A percentile compares a stretch with the other conserved stretches of the same genome.
Conservation (phyloP, 92 coral and sea anemone genomes). For the Scolanthus callimorphus region DNA sequence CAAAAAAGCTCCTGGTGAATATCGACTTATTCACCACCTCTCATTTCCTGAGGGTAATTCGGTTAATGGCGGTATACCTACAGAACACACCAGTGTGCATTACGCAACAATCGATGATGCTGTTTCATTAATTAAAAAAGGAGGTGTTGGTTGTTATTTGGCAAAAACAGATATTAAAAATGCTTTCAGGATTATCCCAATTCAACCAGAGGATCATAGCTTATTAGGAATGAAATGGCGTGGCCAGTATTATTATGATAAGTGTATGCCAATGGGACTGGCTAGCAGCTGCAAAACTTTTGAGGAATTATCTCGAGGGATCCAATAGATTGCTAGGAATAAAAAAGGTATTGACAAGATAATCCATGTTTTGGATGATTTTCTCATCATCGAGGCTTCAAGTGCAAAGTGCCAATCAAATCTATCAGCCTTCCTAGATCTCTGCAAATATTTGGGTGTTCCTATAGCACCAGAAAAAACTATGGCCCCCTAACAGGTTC, state of each 20-base stretch:
- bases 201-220: neutral
- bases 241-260: neutral
- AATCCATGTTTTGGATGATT: neutral
- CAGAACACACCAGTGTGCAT: neutral
- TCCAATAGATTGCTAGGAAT: neutral
- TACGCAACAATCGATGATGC: constrained; percentile 20
- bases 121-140: neutral
- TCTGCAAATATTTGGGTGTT: neutral
- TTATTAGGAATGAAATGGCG: neutral
- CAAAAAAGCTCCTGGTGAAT: constrained; percentile 8
- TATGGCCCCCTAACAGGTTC: too few species aligned
- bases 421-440: neutral
- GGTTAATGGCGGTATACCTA: constrained; percentile 25
- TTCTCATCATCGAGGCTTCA: neutral
- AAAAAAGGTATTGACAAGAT: neutral
- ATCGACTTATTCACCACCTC: neutral
- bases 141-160: constrained; percentile 3
- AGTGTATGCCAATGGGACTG: neutral
- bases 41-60: constrained; percentile 12
- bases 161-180: constrained; percentile 3
- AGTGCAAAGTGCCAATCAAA: neutral
- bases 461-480: neutral
- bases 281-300: neutral
- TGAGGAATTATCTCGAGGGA: neutral
- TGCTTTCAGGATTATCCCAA: neutral